These are phyloP conservation scores for Zaprionus kolodkinae DNA, from an alignment of 1,140 invertebrate genomes.

Conservation along the genomic window DNA sequence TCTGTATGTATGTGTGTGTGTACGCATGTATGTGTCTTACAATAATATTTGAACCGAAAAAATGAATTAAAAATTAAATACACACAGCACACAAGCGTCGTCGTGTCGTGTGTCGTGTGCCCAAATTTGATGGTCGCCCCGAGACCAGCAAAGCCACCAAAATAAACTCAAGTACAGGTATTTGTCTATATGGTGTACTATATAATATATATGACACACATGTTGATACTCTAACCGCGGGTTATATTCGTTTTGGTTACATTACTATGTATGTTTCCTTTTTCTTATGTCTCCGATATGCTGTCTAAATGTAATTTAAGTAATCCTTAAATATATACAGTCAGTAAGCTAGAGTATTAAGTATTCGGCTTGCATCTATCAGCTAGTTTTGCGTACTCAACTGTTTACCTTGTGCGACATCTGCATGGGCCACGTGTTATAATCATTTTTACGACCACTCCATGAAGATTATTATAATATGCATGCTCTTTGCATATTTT, in stretches of 20 bases:
- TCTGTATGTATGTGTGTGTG: constrained; percentile 1
- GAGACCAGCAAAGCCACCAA: constrained; percentile 17
- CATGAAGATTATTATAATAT: neutral
- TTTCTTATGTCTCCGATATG: too few species aligned
- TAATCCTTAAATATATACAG: too few species aligned
- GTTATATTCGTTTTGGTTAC: neutral
- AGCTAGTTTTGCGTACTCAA: neutral
- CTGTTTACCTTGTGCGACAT: neutral
- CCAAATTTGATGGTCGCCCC: constrained; percentile 25
- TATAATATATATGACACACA: neutral
- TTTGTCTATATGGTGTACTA: neutral
- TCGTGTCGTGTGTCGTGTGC: neutral
- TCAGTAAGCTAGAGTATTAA: neutral
- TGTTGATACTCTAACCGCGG: neutral
- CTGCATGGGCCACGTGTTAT: neutral
- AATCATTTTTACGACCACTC: constrained; percentile 3
- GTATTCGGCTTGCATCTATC: neutral
- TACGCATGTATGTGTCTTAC: neutral
- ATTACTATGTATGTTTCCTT: too few species aligned
- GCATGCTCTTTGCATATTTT: neutral
- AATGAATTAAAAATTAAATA: constrained; percentile 38
- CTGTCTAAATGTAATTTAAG: too few species aligned
- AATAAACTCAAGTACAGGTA: constrained; percentile 2
- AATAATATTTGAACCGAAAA: constrained; percentile 48
- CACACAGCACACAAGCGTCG: constrained; percentile 7